phyloP scores from a whole-genome alignment of 2,797 vertebrate species.

The Catostomus latipinnis region DNA sequence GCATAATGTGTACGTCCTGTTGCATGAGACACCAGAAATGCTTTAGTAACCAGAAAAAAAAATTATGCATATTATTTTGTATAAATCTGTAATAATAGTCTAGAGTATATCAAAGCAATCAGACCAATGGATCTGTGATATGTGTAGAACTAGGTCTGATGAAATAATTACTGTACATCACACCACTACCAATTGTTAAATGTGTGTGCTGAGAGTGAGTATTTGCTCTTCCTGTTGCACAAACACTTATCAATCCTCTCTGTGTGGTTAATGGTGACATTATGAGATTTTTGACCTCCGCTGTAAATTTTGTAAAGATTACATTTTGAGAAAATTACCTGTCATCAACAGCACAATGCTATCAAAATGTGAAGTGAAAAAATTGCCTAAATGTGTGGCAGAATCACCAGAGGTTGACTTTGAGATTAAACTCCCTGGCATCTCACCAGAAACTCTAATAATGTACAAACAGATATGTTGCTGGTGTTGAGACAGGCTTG shows the following conservation, averaged over 20 bases:
- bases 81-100: too few relatives aligned
- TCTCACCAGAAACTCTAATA: too few relatives aligned
- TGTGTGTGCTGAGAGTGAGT: not conserved
- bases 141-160: not conserved
- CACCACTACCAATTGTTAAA: not conserved
- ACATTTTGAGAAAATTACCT: not conserved
- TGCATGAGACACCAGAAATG: too few relatives aligned
- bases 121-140: not conserved
- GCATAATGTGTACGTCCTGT: too few relatives aligned
- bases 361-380: not conserved
- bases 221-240: not conserved
- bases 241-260: not conserved
- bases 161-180: not conserved
- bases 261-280: not conserved
- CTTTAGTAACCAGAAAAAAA: too few relatives aligned
- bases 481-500: too few relatives aligned
- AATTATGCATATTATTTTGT: too few relatives aligned
- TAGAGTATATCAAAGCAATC: not conserved
- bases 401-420: too few relatives aligned
- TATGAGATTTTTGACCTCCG: not conserved
- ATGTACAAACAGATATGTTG: too few relatives aligned
- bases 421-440: too few relatives aligned
- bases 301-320: not conserved
- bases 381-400: too few relatives aligned
- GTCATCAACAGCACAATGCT: not conserved